A percentile compares a stretch with the other conserved stretches of the same genome.
These are phyloP conservation scores for Margarornis squamiger DNA, from an alignment of 2,797 vertebrate genomes.

Conservation along the genomic window DNA sequence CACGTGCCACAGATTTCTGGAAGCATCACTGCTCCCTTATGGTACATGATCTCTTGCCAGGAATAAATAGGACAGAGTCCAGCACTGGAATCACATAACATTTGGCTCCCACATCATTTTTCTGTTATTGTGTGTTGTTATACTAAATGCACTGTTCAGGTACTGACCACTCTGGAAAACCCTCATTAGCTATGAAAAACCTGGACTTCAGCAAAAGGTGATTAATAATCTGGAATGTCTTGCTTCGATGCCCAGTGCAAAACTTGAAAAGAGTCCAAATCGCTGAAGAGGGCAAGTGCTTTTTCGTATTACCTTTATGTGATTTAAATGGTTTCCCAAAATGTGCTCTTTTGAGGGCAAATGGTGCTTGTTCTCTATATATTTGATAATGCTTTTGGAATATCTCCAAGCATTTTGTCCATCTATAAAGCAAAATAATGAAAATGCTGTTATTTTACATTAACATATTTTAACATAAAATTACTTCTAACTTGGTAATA, in stretches of 20 bases:
- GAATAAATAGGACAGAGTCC: slow-evolving; percentile 58
- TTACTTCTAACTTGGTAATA: background rate
- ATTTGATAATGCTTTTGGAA: background rate
- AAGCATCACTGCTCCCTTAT: slow-evolving; percentile 58
- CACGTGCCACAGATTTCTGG: slow-evolving; percentile 39
- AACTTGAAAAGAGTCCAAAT: background rate
- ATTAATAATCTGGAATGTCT: background rate
- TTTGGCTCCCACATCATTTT: background rate
- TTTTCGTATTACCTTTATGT: background rate
- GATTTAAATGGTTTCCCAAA: background rate
- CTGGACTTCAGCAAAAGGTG: background rate
- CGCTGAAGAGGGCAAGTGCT: background rate
- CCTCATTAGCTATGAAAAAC: background rate
- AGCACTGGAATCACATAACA: slow-evolving; percentile 33
- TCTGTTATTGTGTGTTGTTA: background rate
- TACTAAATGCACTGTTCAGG: background rate
- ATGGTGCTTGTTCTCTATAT: background rate
- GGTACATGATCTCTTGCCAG: slow-evolving; percentile 26
- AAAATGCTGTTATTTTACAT: background rate
- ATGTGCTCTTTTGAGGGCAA: fast-evolving
- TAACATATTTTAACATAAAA: background rate
- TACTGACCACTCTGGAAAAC: slow-evolving; percentile 12
- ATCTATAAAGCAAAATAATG: background rate
- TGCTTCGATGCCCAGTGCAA: background rate
- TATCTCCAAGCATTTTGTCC: background rate